phyloP scores from a whole-genome alignment of 2,888 invertebrate genomes.

The Acrobasis suavella region DNA sequence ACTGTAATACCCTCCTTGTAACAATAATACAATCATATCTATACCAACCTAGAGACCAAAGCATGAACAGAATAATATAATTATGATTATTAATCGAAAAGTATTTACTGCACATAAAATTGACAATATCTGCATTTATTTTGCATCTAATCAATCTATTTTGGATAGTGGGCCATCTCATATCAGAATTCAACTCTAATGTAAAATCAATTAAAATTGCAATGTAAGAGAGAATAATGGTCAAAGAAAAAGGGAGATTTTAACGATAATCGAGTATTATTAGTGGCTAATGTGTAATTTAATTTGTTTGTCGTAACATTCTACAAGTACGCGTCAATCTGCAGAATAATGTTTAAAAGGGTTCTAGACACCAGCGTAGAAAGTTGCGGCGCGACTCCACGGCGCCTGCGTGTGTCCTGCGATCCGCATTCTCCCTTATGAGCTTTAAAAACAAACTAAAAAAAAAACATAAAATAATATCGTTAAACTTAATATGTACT shows the following conservation, averaged over 20 bases:
- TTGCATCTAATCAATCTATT: too few relatives aligned
- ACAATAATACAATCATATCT: too few relatives aligned
- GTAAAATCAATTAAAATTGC: conserved; percentile 17
- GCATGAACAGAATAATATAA: too few relatives aligned
- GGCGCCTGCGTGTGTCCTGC: conserved; percentile 79
- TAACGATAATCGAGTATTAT: conserved; percentile 54
- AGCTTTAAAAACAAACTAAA: conserved; percentile 69
- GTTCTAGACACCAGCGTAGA: conserved; percentile 80
- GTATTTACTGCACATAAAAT: too few relatives aligned
- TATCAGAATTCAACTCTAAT: background rate
- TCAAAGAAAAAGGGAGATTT: conserved; percentile 41
- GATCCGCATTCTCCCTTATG: conserved; percentile 75
- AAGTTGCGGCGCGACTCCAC: conserved; percentile 79
- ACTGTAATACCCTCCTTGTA: too few relatives aligned
- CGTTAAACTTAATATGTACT: conserved; percentile 64
- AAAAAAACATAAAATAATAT: conserved; percentile 64
- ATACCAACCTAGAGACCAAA: too few relatives aligned
- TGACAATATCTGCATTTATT: too few relatives aligned
- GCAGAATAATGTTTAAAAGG: conserved; percentile 79
- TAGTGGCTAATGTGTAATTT: conserved; percentile 66
- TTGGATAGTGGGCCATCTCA: too few relatives aligned
- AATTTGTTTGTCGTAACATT: conserved; percentile 76
- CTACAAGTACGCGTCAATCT: conserved; percentile 76
- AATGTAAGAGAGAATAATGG: conserved; percentile 37
- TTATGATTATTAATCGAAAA: too few relatives aligned